These are phyloP conservation scores for Aquatica leii DNA, from an alignment of 2,888 invertebrate species.

Conservation along the genomic window DNA sequence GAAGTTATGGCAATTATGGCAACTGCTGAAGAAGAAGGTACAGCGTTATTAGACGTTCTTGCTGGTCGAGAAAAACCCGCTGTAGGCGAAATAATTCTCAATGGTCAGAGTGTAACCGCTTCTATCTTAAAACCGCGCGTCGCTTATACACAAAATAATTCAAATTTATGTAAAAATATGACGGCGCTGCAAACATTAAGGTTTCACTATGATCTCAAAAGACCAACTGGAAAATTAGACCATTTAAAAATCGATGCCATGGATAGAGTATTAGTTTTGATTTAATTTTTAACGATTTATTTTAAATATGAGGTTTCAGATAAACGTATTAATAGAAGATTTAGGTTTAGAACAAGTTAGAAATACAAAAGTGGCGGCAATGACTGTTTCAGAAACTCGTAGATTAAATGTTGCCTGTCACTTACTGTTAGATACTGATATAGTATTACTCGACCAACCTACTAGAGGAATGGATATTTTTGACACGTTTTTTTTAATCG, in stretches of 20 bases:
- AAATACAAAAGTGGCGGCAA: slow-evolving; percentile 82
- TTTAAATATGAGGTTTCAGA: slow-evolving; percentile 65
- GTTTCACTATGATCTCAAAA: slow-evolving; percentile 80
- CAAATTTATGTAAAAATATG: slow-evolving; percentile 83
- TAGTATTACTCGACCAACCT: slow-evolving; percentile 88
- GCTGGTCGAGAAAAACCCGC: slow-evolving; percentile 72
- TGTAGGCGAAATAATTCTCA: slow-evolving; percentile 83
- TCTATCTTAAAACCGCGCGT: slow-evolving; percentile 75
- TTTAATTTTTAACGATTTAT: slow-evolving; percentile 44
- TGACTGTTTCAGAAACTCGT: slow-evolving; percentile 88
- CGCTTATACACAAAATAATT: slow-evolving; percentile 79
- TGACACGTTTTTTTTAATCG: slow-evolving; percentile 93
- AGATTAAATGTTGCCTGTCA: slow-evolving; percentile 91
- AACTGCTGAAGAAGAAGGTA: slow-evolving; percentile 87
- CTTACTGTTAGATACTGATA: slow-evolving; percentile 83
- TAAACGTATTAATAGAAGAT: slow-evolving; percentile 89
- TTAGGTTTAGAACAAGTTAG: slow-evolving; percentile 89
- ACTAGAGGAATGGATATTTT: slow-evolving; percentile 92
- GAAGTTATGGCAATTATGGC: slow-evolving; percentile 92
- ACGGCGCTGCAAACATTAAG: slow-evolving; percentile 89
- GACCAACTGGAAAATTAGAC: slow-evolving; percentile 68
- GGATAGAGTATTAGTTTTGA: slow-evolving; percentile 77
- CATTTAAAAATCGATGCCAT: slow-evolving; percentile 76
- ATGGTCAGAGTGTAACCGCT: slow-evolving; percentile 83
- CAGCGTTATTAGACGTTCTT: slow-evolving; percentile 83